These are phyloP conservation scores for Stichodactyla helianthus DNA, from an alignment of 64 coral and sea anemone genomes.

Conservation along the genomic window DNA sequence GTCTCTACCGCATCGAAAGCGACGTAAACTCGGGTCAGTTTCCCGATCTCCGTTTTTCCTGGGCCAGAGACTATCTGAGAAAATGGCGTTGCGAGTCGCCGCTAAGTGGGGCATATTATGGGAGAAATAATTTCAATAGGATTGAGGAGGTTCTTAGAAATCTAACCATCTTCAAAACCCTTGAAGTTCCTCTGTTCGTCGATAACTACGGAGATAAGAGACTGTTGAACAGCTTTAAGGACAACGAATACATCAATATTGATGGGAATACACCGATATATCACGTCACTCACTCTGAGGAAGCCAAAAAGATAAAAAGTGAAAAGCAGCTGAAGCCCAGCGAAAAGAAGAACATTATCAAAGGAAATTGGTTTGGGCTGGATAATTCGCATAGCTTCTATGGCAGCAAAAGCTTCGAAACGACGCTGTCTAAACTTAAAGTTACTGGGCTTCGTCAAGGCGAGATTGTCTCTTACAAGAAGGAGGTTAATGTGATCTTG, in stretches of 20 bases:
- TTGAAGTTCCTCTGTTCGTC: slow-evolving; percentile 38
- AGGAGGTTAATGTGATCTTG: slow-evolving; percentile 57
- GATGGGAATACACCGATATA: slow-evolving; percentile 34
- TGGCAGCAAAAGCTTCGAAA: slow-evolving; percentile 33
- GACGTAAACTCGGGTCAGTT: slow-evolving; percentile 24
- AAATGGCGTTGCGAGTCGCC: slow-evolving; percentile 52
- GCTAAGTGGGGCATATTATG: neutral
- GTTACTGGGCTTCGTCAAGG: slow-evolving; percentile 37
- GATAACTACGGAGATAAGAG: slow-evolving; percentile 47
- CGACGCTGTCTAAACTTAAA: slow-evolving; percentile 31
- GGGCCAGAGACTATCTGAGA: slow-evolving; percentile 4
- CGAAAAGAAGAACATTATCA: slow-evolving; percentile 51
- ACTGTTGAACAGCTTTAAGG: slow-evolving; percentile 4
- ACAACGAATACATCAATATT: slow-evolving; percentile 4
- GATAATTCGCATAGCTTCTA: slow-evolving; percentile 15
- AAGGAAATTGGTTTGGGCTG: slow-evolving; percentile 49
- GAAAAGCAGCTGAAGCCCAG: slow-evolving; percentile 19
- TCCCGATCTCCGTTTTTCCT: neutral
- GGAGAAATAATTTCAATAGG: neutral
- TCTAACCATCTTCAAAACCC: slow-evolving; percentile 49
- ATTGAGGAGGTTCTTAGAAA: slow-evolving; percentile 19
- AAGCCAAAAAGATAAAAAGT: slow-evolving; percentile 20
- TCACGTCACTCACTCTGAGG: slow-evolving; percentile 36
- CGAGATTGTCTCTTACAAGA: slow-evolving; percentile 49
- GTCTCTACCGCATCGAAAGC: slow-evolving; percentile 35